Base-by-base conservation (phyloP, 2,113 vertebrate genomes). In the Zapornia atra region DNA sequence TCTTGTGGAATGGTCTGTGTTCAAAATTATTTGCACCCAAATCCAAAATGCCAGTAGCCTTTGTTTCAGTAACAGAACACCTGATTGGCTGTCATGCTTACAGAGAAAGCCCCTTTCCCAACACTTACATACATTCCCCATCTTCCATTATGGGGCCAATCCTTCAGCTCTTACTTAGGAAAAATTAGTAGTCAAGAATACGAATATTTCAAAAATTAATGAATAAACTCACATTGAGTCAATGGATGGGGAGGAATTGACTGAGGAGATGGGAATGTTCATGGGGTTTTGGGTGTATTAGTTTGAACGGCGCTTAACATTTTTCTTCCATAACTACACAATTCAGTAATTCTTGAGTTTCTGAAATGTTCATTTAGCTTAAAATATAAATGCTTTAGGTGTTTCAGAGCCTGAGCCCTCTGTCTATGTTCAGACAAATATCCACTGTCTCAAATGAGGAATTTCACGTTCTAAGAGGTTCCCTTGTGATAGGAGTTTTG, bases 1-100 rank as follows among this genome's bases (percentile, higher is more conserved):
- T 94, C 75, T 76, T 50, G 65, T 24, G 82, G 51, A 50, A 83
- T 36, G 9, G 92, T 91, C 36, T 59, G 11, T 91, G 51, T 90
- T 96, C 15, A 9, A 92, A 82, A 85, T 86, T 61, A 60, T 66
- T 87, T 89, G 54, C 36, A 77, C 48, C 31, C 28, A 71, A 87
- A 87, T 69, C 38, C 53, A 75, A 82, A 88, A 86, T 75, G 34
- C 65, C 48, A 64, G 38, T 31, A 69, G 33, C 48, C 28, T 90
- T 97, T 97, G 94, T 95, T 96, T 97, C 93, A 76, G 83, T 69
- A 88, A 89, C 66, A 91, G 93, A 96, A 96, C n/a, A 85, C 82
- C 86, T 89, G 71, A 91, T 90, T 96, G 81, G n/a, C 87, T 90
- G 12, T 38, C 28, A 7, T 81, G 56, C 87, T 90, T 96, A 69